Percentiles rank a stretch among this genome's conserved stretches.
These are phyloP conservation scores for Muntiacus muntjak DNA, from an alignment of 2,113 vertebrate genomes.

Conservation along the genomic window DNA sequence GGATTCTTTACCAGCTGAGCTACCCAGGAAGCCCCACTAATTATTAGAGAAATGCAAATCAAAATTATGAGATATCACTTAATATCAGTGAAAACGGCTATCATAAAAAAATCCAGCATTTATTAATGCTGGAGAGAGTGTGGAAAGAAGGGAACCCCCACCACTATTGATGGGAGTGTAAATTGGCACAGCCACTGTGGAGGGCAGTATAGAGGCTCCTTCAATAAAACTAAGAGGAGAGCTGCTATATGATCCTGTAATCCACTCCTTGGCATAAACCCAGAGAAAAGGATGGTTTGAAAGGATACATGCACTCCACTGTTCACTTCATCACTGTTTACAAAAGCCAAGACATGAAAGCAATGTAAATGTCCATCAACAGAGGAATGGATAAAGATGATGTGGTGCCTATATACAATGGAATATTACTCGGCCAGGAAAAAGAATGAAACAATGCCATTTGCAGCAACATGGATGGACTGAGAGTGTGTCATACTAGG, in stretches of 20 bases:
- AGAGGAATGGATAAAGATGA: not conserved
- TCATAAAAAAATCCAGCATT: not conserved
- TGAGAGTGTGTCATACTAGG: not conserved
- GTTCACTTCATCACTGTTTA: not conserved
- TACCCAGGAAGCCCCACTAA: not conserved
- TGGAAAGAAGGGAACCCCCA: not conserved
- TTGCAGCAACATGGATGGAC: not conserved
- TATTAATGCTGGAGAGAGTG: not conserved
- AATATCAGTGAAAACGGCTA: not conserved
- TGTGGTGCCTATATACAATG: not conserved
- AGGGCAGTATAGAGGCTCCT: not conserved
- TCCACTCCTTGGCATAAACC: not conserved
- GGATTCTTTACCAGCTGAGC: not conserved
- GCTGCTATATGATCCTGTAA: not conserved
- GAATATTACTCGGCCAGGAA: not conserved
- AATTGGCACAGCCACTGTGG: not conserved
- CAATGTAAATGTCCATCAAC: not conserved
- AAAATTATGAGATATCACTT: not conserved
- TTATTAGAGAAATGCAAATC: not conserved
- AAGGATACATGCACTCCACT: not conserved
- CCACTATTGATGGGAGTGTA: not conserved
- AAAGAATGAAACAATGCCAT: not conserved
- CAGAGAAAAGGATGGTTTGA: not conserved
- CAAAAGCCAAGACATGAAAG: not conserved
- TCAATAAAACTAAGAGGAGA: not conserved